Percentiles rank a stretch among this genome's conserved stretches.
Evolutionary conservation across 2,113 vertebrate genomes (phyloP).

Genomic region (rat (Rattus norvegicus)): GRCr8 NC_086026.1:61478001-61478500

Average conservation of each 20-base stretch:
- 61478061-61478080: not conserved
- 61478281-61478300: not conserved
- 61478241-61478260: not conserved
- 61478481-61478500: not conserved
- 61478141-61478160: no score
- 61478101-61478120: no score
- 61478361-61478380: not conserved
- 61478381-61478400: not conserved
- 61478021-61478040: not conserved
- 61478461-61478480: not conserved
- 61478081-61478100: no score
- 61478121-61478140: no score
- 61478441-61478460: not conserved
- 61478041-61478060: not conserved
- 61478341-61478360: not conserved
- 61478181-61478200: no score
- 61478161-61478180: no score
- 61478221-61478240: not conserved
- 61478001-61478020: not conserved
- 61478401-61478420: not conserved
- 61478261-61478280: no score
- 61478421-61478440: not conserved
- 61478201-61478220: no score
- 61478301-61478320: not conserved
- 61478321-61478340: not conserved